A percentile compares a stretch with the other conserved stretches of the same genome.
phyloP scores from a whole-genome alignment of 2,113 vertebrate genomes.

The Amphilophus citrinellus region DNA sequence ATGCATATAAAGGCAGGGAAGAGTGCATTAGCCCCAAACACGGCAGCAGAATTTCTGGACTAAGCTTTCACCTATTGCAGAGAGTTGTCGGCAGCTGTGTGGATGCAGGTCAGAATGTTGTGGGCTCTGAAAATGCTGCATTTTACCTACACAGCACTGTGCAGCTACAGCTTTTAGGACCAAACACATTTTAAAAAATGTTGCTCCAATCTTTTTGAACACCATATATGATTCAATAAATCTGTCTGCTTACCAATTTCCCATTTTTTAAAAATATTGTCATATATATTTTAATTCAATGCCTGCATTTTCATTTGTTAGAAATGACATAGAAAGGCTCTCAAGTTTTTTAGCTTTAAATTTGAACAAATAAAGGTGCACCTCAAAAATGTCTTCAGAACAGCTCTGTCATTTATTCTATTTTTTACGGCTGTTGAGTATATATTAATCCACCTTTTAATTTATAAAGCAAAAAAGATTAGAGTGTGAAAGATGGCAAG shows the following conservation, averaged over 20 bases:
- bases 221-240: too few relatives aligned
- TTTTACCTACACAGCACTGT: background rate
- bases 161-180: background rate
- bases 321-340: background rate
- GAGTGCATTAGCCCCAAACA: background rate
- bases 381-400: background rate
- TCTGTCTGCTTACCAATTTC: too few relatives aligned
- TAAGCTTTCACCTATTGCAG: background rate
- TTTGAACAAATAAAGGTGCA: background rate
- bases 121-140: background rate
- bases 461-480: background rate
- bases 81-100: background rate
- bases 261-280: background rate
- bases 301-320: background rate
- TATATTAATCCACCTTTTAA: background rate
- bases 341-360: background rate
- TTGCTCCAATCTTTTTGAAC: background rate
- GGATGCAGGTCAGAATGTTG: background rate
- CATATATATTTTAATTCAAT: background rate
- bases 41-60: background rate
- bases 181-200: background rate
- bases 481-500: background rate
- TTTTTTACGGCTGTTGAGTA: background rate
- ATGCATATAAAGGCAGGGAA: background rate
- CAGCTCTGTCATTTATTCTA: background rate